Evolutionary conservation across 2,888 invertebrate genomes (phyloP), one percentile per base, ranked within the genome.

Genomic region (Melieria omissa): DNA sequence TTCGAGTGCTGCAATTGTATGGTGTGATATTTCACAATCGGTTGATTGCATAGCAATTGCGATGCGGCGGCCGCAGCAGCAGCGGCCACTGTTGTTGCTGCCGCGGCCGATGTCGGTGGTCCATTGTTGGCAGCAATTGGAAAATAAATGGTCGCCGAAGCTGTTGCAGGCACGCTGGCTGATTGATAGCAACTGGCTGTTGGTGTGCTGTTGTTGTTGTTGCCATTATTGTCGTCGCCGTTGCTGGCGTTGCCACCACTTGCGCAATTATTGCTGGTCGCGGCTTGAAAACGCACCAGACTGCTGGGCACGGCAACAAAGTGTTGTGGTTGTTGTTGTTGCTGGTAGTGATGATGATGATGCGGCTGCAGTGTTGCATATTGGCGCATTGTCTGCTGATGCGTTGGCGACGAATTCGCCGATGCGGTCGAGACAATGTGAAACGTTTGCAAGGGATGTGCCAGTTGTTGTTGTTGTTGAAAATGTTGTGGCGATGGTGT

Each of bases 11-110:
- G 84, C 79, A 87, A 81, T 79, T 86, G 87, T 81, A 86, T 83
- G 74, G 86, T 86, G 70, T 86, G 87, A 80, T 87, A 86, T 81
- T 86, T 87, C 74, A 86, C 83, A 78, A 83, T 70, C 67, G 86
- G 84, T 77, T 86, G 86, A 73, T 75, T 76, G 74, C 77, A 79
- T 72, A 78, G 77, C 65, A 77, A 74, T 76, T 78, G 79, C 70
- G 70, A 74, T 60, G 73, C 63, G 63, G 77, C 68, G 54, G 76
- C 60, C 3, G 74, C 70, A 49, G 69, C 68, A 75, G 78, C 72
- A 72, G 78, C 74, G 73, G 44, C 60, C 57, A 46, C n/a, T 44
- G 60, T 12, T 70, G 67, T 72, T 71, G 73, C 74, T 69, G 57
- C 71, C 76, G 63, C 44, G 9, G 29, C 29, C 29, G 29, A 29